These are phyloP conservation scores for Centropyge bicolor DNA, from an alignment of 2,797 vertebrate species.

Conservation along the genomic window DNA sequence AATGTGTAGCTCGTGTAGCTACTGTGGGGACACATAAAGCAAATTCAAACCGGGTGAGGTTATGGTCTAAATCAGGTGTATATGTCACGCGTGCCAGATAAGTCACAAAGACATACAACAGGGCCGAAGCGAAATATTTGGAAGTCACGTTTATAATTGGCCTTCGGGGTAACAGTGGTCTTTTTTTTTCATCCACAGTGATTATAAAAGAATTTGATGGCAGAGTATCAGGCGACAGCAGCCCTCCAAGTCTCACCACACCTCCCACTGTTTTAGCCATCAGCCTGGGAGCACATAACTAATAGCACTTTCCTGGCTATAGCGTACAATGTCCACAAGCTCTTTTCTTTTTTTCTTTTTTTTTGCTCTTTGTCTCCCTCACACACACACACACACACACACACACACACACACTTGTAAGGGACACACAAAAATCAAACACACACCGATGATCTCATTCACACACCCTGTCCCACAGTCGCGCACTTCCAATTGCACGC, in stretches of 20 bases:
- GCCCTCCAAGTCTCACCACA: slow-evolving; percentile 71
- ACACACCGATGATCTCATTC: slow-evolving; percentile 67
- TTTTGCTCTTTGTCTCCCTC: slow-evolving; percentile 35
- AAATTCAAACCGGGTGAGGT: slow-evolving; percentile 20
- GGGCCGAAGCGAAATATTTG: slow-evolving; percentile 18
- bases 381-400: not conserved
- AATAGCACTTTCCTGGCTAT: slow-evolving; percentile 70
- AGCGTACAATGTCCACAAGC: slow-evolving; percentile 48
- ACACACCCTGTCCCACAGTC: slow-evolving; percentile 61
- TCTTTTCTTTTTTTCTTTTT: slow-evolving; percentile 22
- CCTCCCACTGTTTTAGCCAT: slow-evolving; percentile 78
- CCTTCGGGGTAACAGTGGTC: slow-evolving; percentile 16
- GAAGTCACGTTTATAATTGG: slow-evolving; percentile 27
- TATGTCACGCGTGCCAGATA: not conserved
- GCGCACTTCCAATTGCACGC: slow-evolving; percentile 61
- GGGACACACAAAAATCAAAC: slow-evolving; percentile 38
- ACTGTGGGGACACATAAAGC: slow-evolving; percentile 2
- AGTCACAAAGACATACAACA: slow-evolving; percentile 5
- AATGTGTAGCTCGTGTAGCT: slow-evolving; percentile 22
- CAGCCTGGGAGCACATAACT: slow-evolving; percentile 61
- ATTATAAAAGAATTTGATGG: slow-evolving; percentile 61
- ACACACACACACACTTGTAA: not conserved
- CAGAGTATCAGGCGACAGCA: slow-evolving; percentile 67
- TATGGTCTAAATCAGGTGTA: not conserved
- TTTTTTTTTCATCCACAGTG: slow-evolving; percentile 41